Conservation (phyloP, 2,888 invertebrate species). For the Omphaloscelis lunosa region DNA sequence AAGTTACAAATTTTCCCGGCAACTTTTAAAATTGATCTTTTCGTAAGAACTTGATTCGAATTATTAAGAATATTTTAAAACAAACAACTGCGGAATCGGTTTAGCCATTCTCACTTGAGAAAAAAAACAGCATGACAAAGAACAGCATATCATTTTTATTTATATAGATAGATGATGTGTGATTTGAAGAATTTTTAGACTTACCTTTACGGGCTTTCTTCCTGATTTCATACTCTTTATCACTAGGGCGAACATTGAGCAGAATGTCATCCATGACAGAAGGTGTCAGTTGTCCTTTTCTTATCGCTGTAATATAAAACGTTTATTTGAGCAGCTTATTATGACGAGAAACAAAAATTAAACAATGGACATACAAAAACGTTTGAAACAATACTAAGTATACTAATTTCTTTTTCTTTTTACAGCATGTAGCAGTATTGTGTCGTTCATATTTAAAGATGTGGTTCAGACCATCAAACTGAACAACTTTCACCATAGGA, state of each 20-base stretch:
- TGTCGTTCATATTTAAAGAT: no score
- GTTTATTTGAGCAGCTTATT: neutral
- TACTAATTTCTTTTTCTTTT: neutral
- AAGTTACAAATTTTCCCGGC: no score
- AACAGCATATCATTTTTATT: no score
- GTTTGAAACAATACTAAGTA: neutral
- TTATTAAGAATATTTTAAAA: no score
- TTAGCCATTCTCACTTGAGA: no score
- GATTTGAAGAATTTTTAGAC: neutral
- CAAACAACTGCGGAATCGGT: no score
- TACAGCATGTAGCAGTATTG: neutral
- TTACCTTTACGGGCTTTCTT: slow-evolving; percentile 31
- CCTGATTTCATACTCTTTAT: slow-evolving; percentile 5
- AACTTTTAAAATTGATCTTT: no score
- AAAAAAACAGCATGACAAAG: no score
- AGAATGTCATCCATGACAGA: slow-evolving; percentile 37
- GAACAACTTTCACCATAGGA: no score
- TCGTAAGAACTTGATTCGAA: no score
- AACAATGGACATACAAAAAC: neutral
- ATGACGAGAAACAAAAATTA: neutral
- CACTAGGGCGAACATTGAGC: slow-evolving; percentile 12
- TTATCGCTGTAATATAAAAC: slow-evolving; percentile 28
- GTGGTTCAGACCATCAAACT: no score
- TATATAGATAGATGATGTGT: no score
- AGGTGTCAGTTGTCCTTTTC: slow-evolving; percentile 29